phyloP scores from a whole-genome alignment of 2,888 invertebrate genomes.

The Acronicta psi region DNA sequence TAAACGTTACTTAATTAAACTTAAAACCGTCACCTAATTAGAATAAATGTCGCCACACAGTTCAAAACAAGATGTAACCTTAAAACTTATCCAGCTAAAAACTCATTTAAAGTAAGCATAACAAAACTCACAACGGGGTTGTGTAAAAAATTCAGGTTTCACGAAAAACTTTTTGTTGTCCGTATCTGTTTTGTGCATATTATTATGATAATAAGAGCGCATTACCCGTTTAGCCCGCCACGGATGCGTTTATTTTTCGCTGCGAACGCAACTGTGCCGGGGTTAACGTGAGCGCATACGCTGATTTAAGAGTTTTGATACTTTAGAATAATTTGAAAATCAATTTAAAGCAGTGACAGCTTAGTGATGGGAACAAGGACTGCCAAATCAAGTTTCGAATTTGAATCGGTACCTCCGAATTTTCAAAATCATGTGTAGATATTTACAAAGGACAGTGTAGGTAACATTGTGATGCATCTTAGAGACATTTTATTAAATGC shows the following conservation, averaged over 20 bases:
- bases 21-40: neutral
- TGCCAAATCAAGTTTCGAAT: too few relatives aligned
- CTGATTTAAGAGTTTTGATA: constrained; percentile 57
- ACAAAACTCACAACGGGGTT: constrained; percentile 15
- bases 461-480: too few relatives aligned
- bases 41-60: neutral
- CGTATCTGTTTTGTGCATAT: constrained; percentile 73
- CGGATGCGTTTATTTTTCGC: constrained; percentile 81
- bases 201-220: constrained; percentile 83
- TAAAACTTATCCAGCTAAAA: constrained; percentile 12
- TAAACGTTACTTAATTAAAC: neutral
- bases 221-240: constrained; percentile 80
- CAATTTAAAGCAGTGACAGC: too few relatives aligned
- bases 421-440: too few relatives aligned
- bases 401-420: too few relatives aligned
- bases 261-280: constrained; percentile 64
- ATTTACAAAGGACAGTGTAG: too few relatives aligned
- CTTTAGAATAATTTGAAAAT: constrained; percentile 13
- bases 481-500: too few relatives aligned
- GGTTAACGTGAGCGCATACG: constrained; percentile 63
- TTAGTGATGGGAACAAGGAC: too few relatives aligned
- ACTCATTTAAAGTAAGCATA: constrained; percentile 20
- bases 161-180: constrained; percentile 63
- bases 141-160: constrained; percentile 69
- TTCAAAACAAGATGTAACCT: constrained; percentile 3